phyloP scores from a whole-genome alignment of 2,113 vertebrate genomes.

The Pteruthius melanotis region DNA sequence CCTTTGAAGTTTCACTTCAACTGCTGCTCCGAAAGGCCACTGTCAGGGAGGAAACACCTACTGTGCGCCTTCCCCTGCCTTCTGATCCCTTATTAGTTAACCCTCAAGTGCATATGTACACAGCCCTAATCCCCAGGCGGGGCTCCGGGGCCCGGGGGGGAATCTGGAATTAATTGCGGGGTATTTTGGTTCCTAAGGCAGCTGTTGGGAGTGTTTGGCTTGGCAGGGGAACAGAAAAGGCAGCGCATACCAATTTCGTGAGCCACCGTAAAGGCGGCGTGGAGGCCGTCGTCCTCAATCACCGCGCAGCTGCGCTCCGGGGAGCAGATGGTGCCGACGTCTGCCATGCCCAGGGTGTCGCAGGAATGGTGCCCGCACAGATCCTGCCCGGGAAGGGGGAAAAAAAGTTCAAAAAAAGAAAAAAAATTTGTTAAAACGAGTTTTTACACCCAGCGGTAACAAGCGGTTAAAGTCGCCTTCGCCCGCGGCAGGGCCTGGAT shows the following conservation, averaged over 20 bases:
- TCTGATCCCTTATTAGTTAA: conserved; percentile 70
- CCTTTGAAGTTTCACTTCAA: conserved; percentile 49
- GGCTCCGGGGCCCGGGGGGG: conserved; percentile 64
- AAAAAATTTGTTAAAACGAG: conserved; percentile 50
- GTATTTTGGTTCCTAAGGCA: conserved; percentile 77
- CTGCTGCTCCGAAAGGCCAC: conserved; percentile 46
- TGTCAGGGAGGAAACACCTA: conserved; percentile 66
- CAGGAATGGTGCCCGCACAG: conserved; percentile 98
- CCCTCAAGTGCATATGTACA: conserved; percentile 69
- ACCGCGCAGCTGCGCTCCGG: conserved; percentile 98
- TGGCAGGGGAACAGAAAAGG: conserved; percentile 79
- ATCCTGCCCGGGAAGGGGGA: conserved; percentile 77
- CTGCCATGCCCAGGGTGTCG: conserved; percentile 98
- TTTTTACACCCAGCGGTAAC: conserved; percentile 43
- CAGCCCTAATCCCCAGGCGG: conserved; percentile 67
- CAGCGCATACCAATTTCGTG: conserved; percentile 93
- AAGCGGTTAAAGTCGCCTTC: not conserved
- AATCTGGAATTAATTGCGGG: conserved; percentile 81
- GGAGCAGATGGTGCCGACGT: conserved; percentile 97
- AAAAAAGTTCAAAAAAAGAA: conserved; percentile 1
- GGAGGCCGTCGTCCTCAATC: conserved; percentile 97
- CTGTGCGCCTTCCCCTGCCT: conserved; percentile 59
- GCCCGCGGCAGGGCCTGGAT: not conserved
- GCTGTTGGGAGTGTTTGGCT: conserved; percentile 82
- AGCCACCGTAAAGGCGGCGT: conserved; percentile 95